Evolutionary conservation across 2,888 invertebrate genomes (phyloP), one percentile per base, ranked within the genome.

Genomic region (Zele albiditarsus): DNA sequence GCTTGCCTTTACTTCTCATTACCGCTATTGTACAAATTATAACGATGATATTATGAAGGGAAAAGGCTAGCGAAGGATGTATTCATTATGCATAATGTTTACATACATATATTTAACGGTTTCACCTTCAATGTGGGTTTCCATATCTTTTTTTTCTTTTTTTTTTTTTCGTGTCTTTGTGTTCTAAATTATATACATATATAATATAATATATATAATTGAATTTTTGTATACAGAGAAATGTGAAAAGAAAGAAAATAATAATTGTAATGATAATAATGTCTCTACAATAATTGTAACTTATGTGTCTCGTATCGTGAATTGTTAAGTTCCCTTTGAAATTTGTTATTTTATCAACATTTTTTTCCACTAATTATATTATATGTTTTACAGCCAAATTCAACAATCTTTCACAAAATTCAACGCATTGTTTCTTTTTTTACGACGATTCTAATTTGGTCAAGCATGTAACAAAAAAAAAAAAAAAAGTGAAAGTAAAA

Each of bases 311-410:
- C 84, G 82, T 85, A 84, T 84, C 86, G 85, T 84, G 82, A 85
- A 84, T 87, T 84, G 80, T 82, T 79, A 72, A 72, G 46, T 72
- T 75, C 68, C 25, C 42, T 62, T 68, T 25, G 58, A 75, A 65
- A 28, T 71, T 62, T 75, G 53, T 38, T 70, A 58, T 74, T 70
- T 75, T 42, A 58, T 58, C 75, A 81, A 77, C 80, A 78, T 80
- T 72, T 62, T 38, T 33, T 53, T 77, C 77, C 71, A 75, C 78
- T 79, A 80, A 77, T 79, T 85, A 85, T 83, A 84, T 84, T 81
- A 82, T 83, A 85, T 88, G 87, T 83, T 84, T 87, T 88, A 88
- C 88, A 88, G 87, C 85, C 87, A 87, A 88, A 88, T 86, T 88
- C 85, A 88, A 88, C 88, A 87, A 88, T 85, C 84, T 78, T 85